phyloP scores from a whole-genome alignment of 2,888 invertebrate species.

The Diploptera punctata region DNA sequence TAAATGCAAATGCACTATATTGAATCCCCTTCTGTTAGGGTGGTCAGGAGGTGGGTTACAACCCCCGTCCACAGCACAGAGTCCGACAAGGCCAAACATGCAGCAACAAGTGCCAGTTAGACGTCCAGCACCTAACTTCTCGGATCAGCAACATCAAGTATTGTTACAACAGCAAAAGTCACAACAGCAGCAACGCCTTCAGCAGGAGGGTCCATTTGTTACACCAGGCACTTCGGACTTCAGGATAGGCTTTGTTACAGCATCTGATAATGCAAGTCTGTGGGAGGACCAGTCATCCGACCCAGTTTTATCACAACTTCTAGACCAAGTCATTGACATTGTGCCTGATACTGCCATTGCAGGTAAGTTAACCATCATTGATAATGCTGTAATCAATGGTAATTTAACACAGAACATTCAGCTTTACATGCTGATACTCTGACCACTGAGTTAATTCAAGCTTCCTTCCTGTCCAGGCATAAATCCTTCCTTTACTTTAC shows the following conservation, averaged over 20 bases:
- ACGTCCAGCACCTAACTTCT: not conserved
- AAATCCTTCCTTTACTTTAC: too few species aligned
- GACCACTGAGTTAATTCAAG: too few species aligned
- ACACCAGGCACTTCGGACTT: conserved; percentile 11
- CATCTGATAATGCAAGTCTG: conserved; percentile 47
- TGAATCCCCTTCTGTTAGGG: not conserved
- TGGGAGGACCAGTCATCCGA: conserved; percentile 64
- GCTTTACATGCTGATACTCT: too few species aligned
- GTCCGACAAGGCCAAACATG: conserved; percentile 3
- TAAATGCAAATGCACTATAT: not conserved
- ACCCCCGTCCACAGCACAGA: conserved; percentile 33
- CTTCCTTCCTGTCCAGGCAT: too few species aligned
- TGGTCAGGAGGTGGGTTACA: conserved; percentile 46
- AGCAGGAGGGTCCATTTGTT: conserved; percentile 4
- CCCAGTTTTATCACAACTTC: conserved; percentile 78
- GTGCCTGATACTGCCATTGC: conserved; percentile 65
- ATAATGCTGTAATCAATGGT: too few species aligned
- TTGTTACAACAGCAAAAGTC: conserved; percentile 41
- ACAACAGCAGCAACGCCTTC: conserved; percentile 26
- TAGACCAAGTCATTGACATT: conserved; percentile 86
- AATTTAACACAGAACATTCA: too few species aligned
- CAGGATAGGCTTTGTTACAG: conserved; percentile 50
- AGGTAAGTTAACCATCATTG: too few species aligned
- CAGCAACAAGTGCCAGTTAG: conserved; percentile 17
- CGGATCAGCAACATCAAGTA: conserved; percentile 44